Evolutionary conservation across 2,113 vertebrate genomes (phyloP), one percentile per base, ranked within the genome.

Genomic region (Aramus guarauna): DNA sequence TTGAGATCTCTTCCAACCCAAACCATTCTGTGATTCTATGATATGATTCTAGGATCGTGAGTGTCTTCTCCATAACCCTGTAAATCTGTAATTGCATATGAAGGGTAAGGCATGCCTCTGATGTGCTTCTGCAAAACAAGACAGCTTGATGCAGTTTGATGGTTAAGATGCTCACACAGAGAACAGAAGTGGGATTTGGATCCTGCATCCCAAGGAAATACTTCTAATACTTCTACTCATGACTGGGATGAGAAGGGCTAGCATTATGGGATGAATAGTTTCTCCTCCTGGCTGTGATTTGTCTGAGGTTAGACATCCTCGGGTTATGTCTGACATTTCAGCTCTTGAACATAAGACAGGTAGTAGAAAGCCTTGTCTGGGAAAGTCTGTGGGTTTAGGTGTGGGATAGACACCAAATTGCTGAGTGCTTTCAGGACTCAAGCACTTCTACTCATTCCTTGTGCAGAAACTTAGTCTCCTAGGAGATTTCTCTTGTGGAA

Each of bases 311-410:
- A 56, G 47, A 45, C 5, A 39, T 39, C n/a, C 19, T 79, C 0
- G 0, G 26, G 4, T 4, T 67, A 3, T 26, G 56, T 59, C 23
- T 77, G 41, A 63, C 5, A 20, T 0, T 0, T 64, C 17, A 66
- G 41, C 9, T 74, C 52, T 50, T 41, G 30, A 77, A 88, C 12
- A 37, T 32, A 68, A 83, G 39, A 45, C 26, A 41, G 58, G 23
- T 59, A 32, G 32, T 17, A 73, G 53, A 80, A 86, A 73, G 21
- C 14, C 15, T 63, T 56, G 5, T 74, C 15, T 69, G n/a, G 29
- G 37, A 73, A 73, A 0, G 0, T 53, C 32, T 50, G 22, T n/a
- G 34, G 8, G 26, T 60, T 93, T 60, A 72, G 66, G 34, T 55
- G 43, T 15, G 27, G 66, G 23, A 60, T 3, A 64, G 74, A 55